Evolutionary conservation across 1,140 invertebrate genomes (phyloP), one percentile per base, ranked within the genome.

Genomic region (Lerema accius): DNA sequence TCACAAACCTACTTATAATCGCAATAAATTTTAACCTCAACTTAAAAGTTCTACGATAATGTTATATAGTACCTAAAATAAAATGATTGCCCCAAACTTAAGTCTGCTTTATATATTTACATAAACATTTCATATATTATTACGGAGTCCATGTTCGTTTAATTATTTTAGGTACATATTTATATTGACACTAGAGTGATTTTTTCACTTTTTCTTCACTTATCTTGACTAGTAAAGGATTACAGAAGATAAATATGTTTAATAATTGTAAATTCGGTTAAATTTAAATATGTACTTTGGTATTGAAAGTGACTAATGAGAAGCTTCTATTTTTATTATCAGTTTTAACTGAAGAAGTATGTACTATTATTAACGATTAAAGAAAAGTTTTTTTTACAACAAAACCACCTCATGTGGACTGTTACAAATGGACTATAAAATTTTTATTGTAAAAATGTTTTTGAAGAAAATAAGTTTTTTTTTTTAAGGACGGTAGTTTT

Each of bases 41-140:
- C 10, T 40, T 42, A 53, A 6, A 53, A 23, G 11, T 39, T 53
- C 17, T 42, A 26, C 4, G 40, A 9, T 14, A 10, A 53, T 50
- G 9, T 15, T 37, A 26, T 26, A 10, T 37, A 28, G 49, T 51
- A 51, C 49, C 37, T 26, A 40, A 26, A 53, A 46, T 26, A 40
- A 26, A 53, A 46, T 23, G 19, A 53, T 53, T 42, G 37, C 50
- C 50, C 50, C 50, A 53, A 53, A 55, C 37, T 55, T 42, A 55
- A 55, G 51, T 55, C 51, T 55, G 51, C 39, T 56, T 56, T 43
- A 43, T 56, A 48, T 48, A 56, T 56, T 56, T 43, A 56, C 39
- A 43, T 43, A 23, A 17, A 32, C 43, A 26, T 56, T 32, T 43
- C 23, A 32, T 7, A 32, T 7, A 32, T 32, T 32, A 32, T 1